Conservation (phyloP, 2,797 vertebrate genomes). For the Halcyon badia region DNA sequence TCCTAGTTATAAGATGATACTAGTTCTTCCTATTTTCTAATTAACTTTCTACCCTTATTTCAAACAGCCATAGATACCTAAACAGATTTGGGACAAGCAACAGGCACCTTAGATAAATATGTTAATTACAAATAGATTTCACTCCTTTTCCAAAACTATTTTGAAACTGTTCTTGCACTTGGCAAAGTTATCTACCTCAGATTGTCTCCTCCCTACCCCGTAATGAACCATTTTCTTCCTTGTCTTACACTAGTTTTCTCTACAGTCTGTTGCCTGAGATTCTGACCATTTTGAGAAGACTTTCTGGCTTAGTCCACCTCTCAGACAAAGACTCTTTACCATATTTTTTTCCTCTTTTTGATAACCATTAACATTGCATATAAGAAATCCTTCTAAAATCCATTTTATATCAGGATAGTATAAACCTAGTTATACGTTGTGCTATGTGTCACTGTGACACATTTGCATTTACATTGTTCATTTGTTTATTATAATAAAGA, state of each 20-base stretch:
- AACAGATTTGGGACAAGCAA: background rate
- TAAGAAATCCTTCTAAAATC: background rate
- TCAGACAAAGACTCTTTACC: background rate
- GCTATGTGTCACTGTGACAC: background rate
- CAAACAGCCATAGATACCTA: background rate
- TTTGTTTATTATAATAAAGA: background rate
- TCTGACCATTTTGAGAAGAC: background rate
- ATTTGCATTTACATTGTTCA: background rate
- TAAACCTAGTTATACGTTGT: background rate
- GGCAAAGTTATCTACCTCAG: background rate
- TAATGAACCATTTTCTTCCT: background rate
- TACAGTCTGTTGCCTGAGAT: background rate
- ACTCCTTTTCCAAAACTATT: background rate
- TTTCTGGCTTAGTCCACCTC: background rate
- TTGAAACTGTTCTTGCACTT: background rate
- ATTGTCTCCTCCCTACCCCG: background rate
- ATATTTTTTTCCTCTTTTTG: background rate
- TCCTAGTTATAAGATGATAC: background rate
- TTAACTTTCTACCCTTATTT: background rate
- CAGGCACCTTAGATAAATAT: background rate
- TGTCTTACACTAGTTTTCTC: background rate
- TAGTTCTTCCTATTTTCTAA: background rate
- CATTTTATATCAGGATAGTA: background rate
- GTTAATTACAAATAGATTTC: background rate
- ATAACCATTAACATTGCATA: background rate